Conservation (phyloP, 2,113 vertebrate species). For the Callipepla squamata region DNA sequence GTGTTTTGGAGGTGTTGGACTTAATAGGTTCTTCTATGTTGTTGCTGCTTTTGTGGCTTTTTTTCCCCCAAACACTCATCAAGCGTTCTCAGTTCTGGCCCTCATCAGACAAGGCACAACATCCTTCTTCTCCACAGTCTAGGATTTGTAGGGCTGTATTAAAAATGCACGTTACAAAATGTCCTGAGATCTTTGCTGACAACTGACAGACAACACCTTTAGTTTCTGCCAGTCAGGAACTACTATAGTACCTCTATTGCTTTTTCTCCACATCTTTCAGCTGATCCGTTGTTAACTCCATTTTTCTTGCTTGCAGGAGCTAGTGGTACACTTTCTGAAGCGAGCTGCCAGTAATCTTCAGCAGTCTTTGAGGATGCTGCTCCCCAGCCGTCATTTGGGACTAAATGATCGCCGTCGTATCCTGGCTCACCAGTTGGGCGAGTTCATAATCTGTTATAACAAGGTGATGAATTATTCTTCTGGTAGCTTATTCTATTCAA, state of each 20-base stretch:
- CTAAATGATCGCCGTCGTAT: constrained; percentile 84
- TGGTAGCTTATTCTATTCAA: background rate
- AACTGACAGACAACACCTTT: background rate
- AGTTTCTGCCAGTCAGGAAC: background rate
- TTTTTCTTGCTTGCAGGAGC: constrained; percentile 81
- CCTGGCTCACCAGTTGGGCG: constrained; percentile 89
- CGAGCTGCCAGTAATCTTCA: constrained; percentile 90
- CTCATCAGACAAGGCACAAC: background rate
- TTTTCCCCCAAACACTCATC: background rate
- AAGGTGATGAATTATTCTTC: constrained; percentile 78
- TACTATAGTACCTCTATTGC: background rate
- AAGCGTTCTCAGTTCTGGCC: background rate
- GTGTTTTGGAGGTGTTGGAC: background rate
- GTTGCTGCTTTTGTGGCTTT: background rate
- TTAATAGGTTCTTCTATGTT: background rate
- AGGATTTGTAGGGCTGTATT: background rate
- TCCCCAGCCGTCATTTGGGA: constrained; percentile 84
- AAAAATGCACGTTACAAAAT: background rate
- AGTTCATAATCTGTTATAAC: constrained; percentile 90
- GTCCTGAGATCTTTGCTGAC: background rate
- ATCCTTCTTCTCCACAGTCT: background rate
- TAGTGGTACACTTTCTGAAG: constrained; percentile 92
- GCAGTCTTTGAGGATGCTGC: constrained; percentile 83
- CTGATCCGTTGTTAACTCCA: background rate
- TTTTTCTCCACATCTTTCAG: background rate